Evolutionary conservation across 2,888 invertebrate species (phyloP).

Genomic region (Silvanus unidentatus): DNA sequence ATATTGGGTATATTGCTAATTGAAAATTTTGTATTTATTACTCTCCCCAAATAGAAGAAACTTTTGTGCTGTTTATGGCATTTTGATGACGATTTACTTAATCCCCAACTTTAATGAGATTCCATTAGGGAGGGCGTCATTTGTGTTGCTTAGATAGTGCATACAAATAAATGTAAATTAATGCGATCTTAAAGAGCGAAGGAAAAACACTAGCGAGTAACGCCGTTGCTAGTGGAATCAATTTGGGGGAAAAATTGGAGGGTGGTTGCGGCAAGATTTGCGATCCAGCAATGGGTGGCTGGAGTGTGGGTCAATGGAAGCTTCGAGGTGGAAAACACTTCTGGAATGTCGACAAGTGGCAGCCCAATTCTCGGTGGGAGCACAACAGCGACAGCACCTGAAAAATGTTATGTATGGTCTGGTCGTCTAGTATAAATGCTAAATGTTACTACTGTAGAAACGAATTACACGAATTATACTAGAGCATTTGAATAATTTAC

Average conservation of each 20-base stretch:
- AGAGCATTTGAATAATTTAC: not conserved
- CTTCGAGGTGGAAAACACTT: constrained; percentile 9
- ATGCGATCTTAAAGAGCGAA: no score
- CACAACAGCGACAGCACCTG: constrained; percentile 1
- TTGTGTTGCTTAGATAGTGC: no score
- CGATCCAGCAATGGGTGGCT: no score
- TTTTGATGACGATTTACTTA: no score
- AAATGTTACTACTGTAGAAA: not conserved
- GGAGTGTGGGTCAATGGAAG: not conserved
- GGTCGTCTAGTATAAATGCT: not conserved
- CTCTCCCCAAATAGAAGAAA: not conserved
- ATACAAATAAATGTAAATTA: no score
- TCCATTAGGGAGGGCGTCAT: no score
- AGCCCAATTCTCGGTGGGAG: constrained; percentile 5
- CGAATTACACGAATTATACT: not conserved
- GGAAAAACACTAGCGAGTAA: no score
- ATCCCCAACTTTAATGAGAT: no score
- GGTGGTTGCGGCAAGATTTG: no score
- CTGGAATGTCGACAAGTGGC: constrained; percentile 14
- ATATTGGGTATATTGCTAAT: not conserved
- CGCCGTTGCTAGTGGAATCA: no score
- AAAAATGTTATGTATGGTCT: not conserved
- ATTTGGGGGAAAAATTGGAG: no score
- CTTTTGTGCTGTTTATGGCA: no score
- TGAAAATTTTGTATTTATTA: not conserved